Percentiles rank a stretch among this genome's conserved stretches.
phyloP scores from a whole-genome alignment of 92 coral and sea anemone species.

The Epizoanthus stellaris region DNA sequence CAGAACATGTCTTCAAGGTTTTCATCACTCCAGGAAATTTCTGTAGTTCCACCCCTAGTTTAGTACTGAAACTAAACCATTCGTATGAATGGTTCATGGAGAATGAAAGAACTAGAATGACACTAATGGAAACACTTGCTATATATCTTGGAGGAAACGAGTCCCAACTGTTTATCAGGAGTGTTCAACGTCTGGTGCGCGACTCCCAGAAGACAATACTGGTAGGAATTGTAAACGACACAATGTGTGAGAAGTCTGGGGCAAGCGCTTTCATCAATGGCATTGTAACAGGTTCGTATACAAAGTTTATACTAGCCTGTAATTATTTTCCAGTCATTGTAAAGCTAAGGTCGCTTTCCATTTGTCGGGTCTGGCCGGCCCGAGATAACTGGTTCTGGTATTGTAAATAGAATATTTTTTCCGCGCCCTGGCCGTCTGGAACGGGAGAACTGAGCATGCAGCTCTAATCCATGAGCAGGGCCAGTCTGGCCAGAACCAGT shows the following conservation, averaged over 20 bases:
- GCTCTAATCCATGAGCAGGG: too few relatives aligned
- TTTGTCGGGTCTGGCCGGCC: too few relatives aligned
- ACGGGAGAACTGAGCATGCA: too few relatives aligned
- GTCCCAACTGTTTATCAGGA: slow-evolving; percentile 28
- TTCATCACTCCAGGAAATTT: slow-evolving; percentile 37
- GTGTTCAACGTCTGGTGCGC: slow-evolving; percentile 26
- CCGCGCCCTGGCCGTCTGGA: too few relatives aligned
- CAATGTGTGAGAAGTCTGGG: slow-evolving; percentile 5
- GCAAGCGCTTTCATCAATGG: slow-evolving; percentile 1
- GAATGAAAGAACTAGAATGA: not conserved
- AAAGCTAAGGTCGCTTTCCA: too few relatives aligned
- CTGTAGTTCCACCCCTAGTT: slow-evolving; percentile 36
- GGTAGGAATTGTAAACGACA: slow-evolving; percentile 33
- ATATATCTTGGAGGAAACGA: slow-evolving; percentile 19
- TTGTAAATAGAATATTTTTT: too few relatives aligned
- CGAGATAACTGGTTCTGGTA: too few relatives aligned
- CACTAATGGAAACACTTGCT: not conserved
- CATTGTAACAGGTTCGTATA: slow-evolving; percentile 26
- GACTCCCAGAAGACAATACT: slow-evolving; percentile 6
- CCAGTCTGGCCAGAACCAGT: too few relatives aligned
- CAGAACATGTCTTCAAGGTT: slow-evolving; percentile 35
- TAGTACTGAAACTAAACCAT: slow-evolving; percentile 14
- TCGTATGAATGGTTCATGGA: slow-evolving; percentile 7
- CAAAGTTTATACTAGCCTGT: too few relatives aligned
- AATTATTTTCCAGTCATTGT: too few relatives aligned